phyloP scores from a whole-genome alignment of 2,797 vertebrate species.

The Rhabdophis nuchalis region DNA sequence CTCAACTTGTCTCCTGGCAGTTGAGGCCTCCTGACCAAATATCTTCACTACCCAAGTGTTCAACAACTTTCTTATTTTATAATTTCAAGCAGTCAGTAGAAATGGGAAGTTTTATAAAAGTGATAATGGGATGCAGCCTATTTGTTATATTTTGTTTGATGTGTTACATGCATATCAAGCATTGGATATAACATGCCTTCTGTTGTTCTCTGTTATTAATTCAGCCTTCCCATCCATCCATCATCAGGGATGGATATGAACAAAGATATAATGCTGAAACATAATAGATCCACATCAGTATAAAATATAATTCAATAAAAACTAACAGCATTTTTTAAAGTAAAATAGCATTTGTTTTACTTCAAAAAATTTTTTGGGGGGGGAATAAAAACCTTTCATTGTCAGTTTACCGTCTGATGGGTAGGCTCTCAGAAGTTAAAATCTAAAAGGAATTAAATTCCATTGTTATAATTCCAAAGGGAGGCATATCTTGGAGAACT shows the following conservation, averaged over 20 bases:
- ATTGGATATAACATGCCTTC: not conserved
- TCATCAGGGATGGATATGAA: slow-evolving; percentile 33
- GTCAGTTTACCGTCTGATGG: not conserved
- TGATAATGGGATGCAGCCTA: not conserved
- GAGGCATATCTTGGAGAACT: not conserved
- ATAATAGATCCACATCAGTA: not conserved
- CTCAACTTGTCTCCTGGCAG: not conserved
- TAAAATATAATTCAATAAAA: slow-evolving; percentile 22
- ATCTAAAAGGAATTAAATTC: not conserved
- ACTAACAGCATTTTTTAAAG: not conserved
- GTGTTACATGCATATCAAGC: not conserved
- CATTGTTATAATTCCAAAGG: not conserved
- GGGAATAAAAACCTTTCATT: not conserved
- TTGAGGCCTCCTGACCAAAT: not conserved
- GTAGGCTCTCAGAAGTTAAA: not conserved
- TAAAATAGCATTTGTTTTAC: too few relatives aligned
- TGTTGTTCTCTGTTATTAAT: slow-evolving; percentile 26
- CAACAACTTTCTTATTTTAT: not conserved
- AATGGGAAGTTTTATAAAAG: not conserved
- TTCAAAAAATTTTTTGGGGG: not conserved
- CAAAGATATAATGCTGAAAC: not conserved
- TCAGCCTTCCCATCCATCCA: slow-evolving; percentile 19
- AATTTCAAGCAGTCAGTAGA: not conserved
- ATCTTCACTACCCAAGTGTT: not conserved
- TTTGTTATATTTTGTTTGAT: too few relatives aligned